A percentile compares a stretch with the other conserved stretches of the same genome.
Conservation (phyloP, 1,140 invertebrate genomes). For the Proctacanthus coquilletti region DNA sequence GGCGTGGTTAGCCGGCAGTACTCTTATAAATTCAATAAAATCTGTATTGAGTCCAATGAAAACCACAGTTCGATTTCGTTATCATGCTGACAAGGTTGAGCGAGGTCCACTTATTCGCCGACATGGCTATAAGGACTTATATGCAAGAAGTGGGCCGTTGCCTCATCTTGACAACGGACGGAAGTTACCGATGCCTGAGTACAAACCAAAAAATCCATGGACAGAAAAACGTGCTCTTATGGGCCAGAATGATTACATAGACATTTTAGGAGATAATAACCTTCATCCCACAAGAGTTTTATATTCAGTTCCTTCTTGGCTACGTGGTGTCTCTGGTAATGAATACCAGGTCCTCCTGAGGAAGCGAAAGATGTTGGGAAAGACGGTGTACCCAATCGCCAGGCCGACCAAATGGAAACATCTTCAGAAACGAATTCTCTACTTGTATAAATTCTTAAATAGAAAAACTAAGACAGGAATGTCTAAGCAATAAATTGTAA, state of each 20-base stretch:
- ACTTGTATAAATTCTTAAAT: conserved; percentile 61
- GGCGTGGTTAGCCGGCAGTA: too few species aligned
- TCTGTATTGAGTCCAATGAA: too few species aligned
- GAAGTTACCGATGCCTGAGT: conserved; percentile 44
- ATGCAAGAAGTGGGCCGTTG: conserved; percentile 48
- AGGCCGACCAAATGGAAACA: conserved; percentile 63
- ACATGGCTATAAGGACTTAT: conserved; percentile 52
- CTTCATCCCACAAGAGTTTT: conserved; percentile 68
- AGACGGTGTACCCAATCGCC: conserved; percentile 38
- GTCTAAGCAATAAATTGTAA: conserved; percentile 32
- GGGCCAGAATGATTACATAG: conserved; percentile 95
- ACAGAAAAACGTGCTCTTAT: conserved; percentile 58
- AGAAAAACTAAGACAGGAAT: conserved; percentile 55
- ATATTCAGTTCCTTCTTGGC: conserved; percentile 71
- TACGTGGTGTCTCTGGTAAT: conserved; percentile 72
- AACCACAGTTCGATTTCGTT: conserved; percentile 39
- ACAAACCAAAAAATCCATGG: conserved; percentile 57
- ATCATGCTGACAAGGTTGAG: conserved; percentile 49
- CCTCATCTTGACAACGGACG: conserved; percentile 39
- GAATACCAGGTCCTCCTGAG: conserved; percentile 65
- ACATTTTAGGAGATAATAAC: conserved; percentile 72
- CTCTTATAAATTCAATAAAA: too few species aligned
- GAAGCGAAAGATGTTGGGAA: conserved; percentile 48
- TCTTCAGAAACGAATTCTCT: conserved; percentile 53
- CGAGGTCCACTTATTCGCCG: conserved; percentile 42